Evolutionary conservation across 1,140 invertebrate genomes (phyloP).

Genomic region (Lepidostoma basale): DNA sequence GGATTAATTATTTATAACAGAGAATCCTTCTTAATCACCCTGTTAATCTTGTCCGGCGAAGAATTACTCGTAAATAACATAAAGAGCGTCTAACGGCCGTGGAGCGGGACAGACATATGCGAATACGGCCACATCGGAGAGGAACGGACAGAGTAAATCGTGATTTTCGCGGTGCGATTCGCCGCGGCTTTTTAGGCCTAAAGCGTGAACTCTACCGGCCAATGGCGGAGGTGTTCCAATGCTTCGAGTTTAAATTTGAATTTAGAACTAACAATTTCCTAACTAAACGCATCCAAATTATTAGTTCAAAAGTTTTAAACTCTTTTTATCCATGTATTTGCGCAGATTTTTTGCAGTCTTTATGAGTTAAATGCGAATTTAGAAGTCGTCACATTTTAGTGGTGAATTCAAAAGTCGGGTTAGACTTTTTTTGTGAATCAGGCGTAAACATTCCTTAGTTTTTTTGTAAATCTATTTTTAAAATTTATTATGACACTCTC

Average conservation of each 20-base stretch:
- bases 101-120: not conserved
- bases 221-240: not conserved
- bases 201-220: slow-evolving; percentile 13
- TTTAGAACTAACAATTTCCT: not conserved
- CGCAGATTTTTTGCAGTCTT: too few relatives aligned
- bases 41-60: not conserved
- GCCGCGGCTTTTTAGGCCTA: slow-evolving; percentile 27
- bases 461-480: too few relatives aligned
- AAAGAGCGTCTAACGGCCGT: not conserved
- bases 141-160: not conserved
- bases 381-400: too few relatives aligned
- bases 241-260: not conserved
- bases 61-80: slow-evolving; percentile 17
- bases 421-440: too few relatives aligned
- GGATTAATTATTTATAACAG: too few relatives aligned
- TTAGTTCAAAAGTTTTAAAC: not conserved
- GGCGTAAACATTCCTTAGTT: too few relatives aligned
- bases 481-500: too few relatives aligned
- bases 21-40: slow-evolving; percentile 3
- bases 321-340: too few relatives aligned
- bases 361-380: too few relatives aligned
- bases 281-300: too few relatives aligned
- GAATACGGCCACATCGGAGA: not conserved
- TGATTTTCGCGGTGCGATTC: slow-evolving; percentile 18
- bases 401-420: too few relatives aligned